phyloP scores from a whole-genome alignment of 2,888 invertebrate genomes.

The Rotaria socialis region DNA sequence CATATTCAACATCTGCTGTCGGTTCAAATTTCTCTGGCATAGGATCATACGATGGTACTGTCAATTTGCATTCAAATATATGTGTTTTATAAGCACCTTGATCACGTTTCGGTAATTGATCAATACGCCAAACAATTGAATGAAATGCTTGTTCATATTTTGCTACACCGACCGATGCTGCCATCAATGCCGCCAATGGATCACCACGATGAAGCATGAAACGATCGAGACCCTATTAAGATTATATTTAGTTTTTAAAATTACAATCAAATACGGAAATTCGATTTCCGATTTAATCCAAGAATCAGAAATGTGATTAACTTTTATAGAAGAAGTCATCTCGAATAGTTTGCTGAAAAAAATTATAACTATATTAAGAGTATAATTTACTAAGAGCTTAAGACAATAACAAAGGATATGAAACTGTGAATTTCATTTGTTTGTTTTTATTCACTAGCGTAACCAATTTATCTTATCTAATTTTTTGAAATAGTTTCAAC shows the following conservation, averaged over 20 bases:
- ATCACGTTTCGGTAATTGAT: slow-evolving; percentile 76
- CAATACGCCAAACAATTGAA: slow-evolving; percentile 95
- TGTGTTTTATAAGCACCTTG: slow-evolving; percentile 84
- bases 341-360: no score
- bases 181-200: slow-evolving; percentile 82
- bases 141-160: slow-evolving; percentile 98
- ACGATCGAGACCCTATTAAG: slow-evolving; percentile 50
- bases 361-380: no score
- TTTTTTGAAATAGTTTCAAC: no score
- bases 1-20: slow-evolving; percentile 86
- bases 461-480: no score
- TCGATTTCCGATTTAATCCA: no score
- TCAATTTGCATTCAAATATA: slow-evolving; percentile 85
- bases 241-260: neutral
- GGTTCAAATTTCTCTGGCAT: slow-evolving; percentile 86
- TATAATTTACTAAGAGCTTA: no score
- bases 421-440: no score
- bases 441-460: no score
- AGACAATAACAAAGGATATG: no score
- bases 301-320: no score
- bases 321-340: no score
- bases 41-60: slow-evolving; percentile 91
- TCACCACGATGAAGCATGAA: slow-evolving; percentile 76
- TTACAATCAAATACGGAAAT: no score
- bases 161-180: slow-evolving; percentile 86